These are phyloP conservation scores for Sminthopsis crassicaudata DNA, from an alignment of 2,113 vertebrate genomes.

Conservation along the genomic window DNA sequence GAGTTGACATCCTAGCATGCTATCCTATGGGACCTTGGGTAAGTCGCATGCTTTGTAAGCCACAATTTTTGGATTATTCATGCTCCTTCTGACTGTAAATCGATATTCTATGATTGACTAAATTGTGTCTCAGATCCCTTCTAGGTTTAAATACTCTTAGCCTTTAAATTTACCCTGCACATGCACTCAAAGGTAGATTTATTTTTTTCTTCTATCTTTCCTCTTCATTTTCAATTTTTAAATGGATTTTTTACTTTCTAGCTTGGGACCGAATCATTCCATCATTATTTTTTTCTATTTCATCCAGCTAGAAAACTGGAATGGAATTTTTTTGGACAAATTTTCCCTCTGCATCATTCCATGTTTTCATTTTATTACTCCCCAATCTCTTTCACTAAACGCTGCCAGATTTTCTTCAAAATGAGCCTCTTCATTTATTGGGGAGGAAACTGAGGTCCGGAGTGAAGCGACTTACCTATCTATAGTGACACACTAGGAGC, in stretches of 20 bases:
- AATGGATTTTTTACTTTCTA: neutral
- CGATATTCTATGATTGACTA: no score
- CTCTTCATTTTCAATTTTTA: neutral
- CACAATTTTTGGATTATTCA: neutral
- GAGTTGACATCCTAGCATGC: neutral
- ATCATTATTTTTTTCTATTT: no score
- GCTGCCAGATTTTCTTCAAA: neutral
- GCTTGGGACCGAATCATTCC: neutral
- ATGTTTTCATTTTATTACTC: fast-evolving
- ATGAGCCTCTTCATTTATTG: neutral
- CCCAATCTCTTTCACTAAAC: fast-evolving
- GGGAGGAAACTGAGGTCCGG: neutral
- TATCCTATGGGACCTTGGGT: neutral
- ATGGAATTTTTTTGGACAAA: neutral
- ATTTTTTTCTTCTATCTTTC: fast-evolving
- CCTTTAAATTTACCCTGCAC: fast-evolving
- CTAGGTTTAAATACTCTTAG: neutral
- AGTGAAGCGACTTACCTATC: neutral
- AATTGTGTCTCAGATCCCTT: neutral
- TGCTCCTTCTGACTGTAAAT: no score
- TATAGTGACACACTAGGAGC: neutral
- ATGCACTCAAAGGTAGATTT: neutral
- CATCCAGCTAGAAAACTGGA: neutral
- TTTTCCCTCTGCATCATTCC: neutral
- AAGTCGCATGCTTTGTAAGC: neutral